phyloP scores from a whole-genome alignment of 2,888 invertebrate genomes.

The Branchellion lobata region DNA sequence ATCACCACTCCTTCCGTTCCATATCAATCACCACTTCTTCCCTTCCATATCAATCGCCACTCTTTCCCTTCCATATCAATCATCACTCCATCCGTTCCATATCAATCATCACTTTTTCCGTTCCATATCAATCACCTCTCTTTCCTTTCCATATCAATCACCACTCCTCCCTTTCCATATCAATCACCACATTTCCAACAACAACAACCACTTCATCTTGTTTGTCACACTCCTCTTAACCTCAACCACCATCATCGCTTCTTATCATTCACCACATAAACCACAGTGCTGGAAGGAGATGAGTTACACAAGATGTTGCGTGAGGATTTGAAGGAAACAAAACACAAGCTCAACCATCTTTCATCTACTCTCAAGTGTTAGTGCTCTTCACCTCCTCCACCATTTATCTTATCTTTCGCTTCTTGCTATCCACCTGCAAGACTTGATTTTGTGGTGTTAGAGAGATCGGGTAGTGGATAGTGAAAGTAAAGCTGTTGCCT shows the following conservation, averaged over 20 bases:
- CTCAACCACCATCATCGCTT: neutral
- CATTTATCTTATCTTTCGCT: neutral
- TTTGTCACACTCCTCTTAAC: neutral
- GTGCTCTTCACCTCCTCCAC: no score
- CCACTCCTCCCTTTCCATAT: neutral
- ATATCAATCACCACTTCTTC: no score
- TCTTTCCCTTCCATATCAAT: no score
- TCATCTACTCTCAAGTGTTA: neutral
- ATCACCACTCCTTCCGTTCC: no score
- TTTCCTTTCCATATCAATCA: neutral
- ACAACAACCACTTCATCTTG: neutral
- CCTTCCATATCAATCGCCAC: no score
- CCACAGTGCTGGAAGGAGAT: slow-evolving; percentile 24
- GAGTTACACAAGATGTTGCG: slow-evolving; percentile 15
- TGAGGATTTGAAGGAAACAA: neutral
- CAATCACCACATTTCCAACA: neutral
- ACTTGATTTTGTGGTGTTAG: neutral
- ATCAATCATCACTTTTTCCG: no score
- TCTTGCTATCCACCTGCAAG: neutral
- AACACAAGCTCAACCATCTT: neutral
- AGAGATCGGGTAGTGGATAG: no score
- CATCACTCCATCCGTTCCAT: no score
- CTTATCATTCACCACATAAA: neutral
- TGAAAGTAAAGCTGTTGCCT: no score
- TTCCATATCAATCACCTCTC: no score